Base-by-base conservation (phyloP, 1,140 invertebrate species). In the Magallana ariakensis region DNA sequence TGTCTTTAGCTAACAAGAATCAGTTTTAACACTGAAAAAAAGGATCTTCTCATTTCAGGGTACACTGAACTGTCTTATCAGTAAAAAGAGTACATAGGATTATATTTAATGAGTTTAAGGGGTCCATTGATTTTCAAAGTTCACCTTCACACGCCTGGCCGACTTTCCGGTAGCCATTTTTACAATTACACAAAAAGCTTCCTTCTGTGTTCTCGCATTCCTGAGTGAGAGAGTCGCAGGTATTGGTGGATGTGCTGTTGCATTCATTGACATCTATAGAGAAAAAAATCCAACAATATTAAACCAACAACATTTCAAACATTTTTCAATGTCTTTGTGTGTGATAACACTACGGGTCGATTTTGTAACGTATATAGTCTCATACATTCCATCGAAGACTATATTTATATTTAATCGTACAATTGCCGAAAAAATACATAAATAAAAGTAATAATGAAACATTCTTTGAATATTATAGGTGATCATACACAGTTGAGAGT, bases 221-320 rank as follows among this genome's bases (percentile, higher is more conserved):
- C 46, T 93, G 91, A 10, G 66, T 75, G 0, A 75, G 5, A 22
- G 66, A 75, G 26, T 91, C 85, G 88, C 93, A 93, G 9, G 62
- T 70, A 33, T 84, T 84, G 26, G 86, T 88, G 22, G 89, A 15
- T 22, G 70, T 80, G 11, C 22, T 56, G 54, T 82, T 58, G 84
- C 92, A 93, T 82, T 92, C 92, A 82, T 93, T 80, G 5, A 91
- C 85, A 81, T 92, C 91, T 87, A 87, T 95, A 96, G 22, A 33
- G 13, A 62, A 5, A 16, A 16, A 62, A 16, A 62, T n/a, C n/a
- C n/a, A n/a, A n/a, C n/a, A n/a, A n/a, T n/a, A n/a, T n/a, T n/a
- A 16, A 15, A 15, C 1, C 33, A 46, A 46, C n/a, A n/a, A n/a
- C 16, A 16, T 60, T 10, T 10, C 9, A 60, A 10, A 46, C 33